Evolutionary conservation across 2,113 vertebrate genomes (phyloP).

Genomic region (Apistogramma diplotaenia): DNA sequence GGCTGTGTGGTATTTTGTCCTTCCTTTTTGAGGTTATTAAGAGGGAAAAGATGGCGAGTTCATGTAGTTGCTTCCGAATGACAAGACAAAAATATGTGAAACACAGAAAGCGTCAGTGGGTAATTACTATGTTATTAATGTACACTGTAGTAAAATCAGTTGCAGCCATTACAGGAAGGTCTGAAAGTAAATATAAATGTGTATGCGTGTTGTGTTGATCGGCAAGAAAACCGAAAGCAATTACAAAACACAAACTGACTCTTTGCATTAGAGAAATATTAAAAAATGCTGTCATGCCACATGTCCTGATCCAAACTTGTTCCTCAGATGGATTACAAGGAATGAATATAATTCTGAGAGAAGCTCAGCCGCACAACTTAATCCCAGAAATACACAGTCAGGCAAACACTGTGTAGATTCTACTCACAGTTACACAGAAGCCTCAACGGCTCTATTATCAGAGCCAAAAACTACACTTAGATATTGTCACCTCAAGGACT

Average conservation of each 20-base stretch:
- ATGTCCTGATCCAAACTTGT: background rate
- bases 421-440: background rate
- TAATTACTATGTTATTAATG: background rate
- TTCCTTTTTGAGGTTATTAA: constrained; percentile 41
- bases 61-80: constrained; percentile 1
- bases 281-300: background rate
- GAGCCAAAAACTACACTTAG: background rate
- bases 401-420: background rate
- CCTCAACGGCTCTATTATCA: background rate
- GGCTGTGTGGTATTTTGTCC: constrained; percentile 46
- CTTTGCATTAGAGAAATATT: background rate
- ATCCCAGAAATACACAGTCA: constrained; percentile 19
- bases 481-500: background rate
- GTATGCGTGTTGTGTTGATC: background rate
- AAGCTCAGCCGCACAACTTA: constrained; percentile 21
- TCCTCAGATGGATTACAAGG: constrained; percentile 44
- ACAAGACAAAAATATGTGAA: background rate
- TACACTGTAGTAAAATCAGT: background rate
- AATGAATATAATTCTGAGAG: constrained; percentile 28
- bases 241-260: constrained; percentile 31
- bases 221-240: background rate
- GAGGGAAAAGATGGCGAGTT: constrained; percentile 12
- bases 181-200: background rate
- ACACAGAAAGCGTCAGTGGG: background rate
- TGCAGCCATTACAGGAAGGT: background rate